phyloP scores from a whole-genome alignment of 2,797 vertebrate genomes.

The Poeciliopsis turneri region DNA sequence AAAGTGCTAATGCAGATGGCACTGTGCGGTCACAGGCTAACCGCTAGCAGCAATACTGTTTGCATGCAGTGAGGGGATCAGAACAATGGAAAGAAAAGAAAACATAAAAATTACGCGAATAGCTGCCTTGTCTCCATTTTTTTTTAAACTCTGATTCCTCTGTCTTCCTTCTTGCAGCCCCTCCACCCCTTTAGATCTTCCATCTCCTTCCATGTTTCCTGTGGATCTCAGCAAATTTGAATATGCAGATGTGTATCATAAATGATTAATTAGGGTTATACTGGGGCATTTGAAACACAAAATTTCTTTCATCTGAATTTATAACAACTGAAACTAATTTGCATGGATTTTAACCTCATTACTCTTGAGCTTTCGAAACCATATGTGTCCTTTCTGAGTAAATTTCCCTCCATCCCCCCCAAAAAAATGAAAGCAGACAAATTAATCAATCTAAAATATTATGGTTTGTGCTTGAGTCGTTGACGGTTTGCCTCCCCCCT shows the following conservation, averaged over 20 bases:
- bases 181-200: constrained; percentile 11
- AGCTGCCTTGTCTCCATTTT: not conserved
- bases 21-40: constrained; percentile 55
- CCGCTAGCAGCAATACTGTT: constrained; percentile 33
- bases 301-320: constrained; percentile 42
- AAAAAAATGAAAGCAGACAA: constrained; percentile 8
- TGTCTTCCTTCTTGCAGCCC: constrained; percentile 25
- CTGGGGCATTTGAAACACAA: constrained; percentile 50
- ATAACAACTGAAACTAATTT: constrained; percentile 49
- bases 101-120: constrained; percentile 14
- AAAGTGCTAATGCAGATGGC: constrained; percentile 44
- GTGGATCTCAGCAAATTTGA: constrained; percentile 68
- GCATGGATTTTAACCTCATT: constrained; percentile 68
- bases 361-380: constrained; percentile 39
- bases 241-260: constrained; percentile 78
- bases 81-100: constrained; percentile 30
- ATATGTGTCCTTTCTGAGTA: constrained; percentile 27
- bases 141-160: not conserved
- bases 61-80: constrained; percentile 23
- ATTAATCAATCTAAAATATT: constrained; percentile 28
- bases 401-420: not conserved
- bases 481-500: constrained; percentile 26
- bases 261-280: constrained; percentile 79
- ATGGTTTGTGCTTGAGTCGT: constrained; percentile 7
- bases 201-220: constrained; percentile 39